phyloP scores from a whole-genome alignment of 2,113 vertebrate genomes.

The Notiomystis cincta region DNA sequence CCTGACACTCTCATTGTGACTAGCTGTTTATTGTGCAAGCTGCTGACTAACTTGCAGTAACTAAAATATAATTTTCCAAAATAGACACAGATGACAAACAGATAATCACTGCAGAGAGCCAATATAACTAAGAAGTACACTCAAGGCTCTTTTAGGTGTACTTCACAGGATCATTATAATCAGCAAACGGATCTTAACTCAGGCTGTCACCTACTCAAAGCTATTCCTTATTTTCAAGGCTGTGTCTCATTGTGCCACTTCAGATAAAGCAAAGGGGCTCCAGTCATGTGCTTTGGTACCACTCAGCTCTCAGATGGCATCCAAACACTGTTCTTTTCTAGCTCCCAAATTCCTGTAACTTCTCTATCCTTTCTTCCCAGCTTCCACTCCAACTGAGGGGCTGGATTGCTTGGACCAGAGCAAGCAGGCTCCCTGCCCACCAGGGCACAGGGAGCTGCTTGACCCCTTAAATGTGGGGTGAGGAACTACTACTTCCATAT shows the following conservation, averaged over 20 bases:
- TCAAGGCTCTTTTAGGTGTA: conserved; percentile 56
- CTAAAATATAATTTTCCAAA: conserved; percentile 63
- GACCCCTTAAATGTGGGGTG: background rate
- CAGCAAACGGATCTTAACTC: conserved; percentile 61
- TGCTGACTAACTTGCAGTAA: conserved; percentile 54
- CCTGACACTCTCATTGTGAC: conserved; percentile 16
- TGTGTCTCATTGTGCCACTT: background rate
- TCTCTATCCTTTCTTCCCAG: background rate
- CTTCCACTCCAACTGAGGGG: background rate
- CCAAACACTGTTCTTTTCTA: background rate
- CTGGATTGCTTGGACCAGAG: background rate
- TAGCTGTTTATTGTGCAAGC: conserved; percentile 39
- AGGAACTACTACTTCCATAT: background rate
- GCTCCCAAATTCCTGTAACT: background rate
- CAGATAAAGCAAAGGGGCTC: conserved; percentile 21
- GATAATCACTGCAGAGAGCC: conserved; percentile 31
- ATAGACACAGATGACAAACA: conserved; percentile 68
- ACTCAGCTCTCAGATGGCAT: background rate
- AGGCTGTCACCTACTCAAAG: conserved; percentile 53
- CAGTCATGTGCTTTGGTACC: conserved; percentile 22
- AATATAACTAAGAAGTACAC: conserved; percentile 29
- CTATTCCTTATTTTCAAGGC: conserved; percentile 62
- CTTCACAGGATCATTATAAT: conserved; percentile 71
- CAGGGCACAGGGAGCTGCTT: background rate
- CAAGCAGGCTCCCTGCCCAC: rapidly evolving